Percentiles rank a stretch among this genome's conserved stretches.
Conservation (phyloP, 2,888 invertebrate species). For the Macrophya alboannulata region DNA sequence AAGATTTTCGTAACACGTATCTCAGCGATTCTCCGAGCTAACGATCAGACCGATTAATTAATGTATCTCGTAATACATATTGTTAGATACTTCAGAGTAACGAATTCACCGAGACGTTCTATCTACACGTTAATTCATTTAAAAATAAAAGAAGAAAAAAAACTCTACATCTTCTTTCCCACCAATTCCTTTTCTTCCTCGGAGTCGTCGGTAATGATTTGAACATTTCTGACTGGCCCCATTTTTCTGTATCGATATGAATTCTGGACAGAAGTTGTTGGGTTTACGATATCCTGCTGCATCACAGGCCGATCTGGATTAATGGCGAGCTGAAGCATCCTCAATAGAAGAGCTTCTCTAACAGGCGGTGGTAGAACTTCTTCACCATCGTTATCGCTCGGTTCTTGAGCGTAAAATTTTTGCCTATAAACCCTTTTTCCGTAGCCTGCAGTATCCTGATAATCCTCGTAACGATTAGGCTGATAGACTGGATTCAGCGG, state of each 20-base stretch:
- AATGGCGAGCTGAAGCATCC: slow-evolving; percentile 88
- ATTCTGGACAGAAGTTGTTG: slow-evolving; percentile 76
- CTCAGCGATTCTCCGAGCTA: background rate
- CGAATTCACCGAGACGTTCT: background rate
- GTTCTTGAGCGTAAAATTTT: slow-evolving; percentile 73
- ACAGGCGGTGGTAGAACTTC: slow-evolving; percentile 87
- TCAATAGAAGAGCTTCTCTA: slow-evolving; percentile 86
- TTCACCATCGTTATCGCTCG: slow-evolving; percentile 79
- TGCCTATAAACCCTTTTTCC: slow-evolving; percentile 76
- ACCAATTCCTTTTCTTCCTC: slow-evolving; percentile 64
- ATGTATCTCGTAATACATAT: background rate
- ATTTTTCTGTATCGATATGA: slow-evolving; percentile 78
- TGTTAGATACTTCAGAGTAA: background rate
- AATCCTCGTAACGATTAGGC: slow-evolving; percentile 74
- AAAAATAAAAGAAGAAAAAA: background rate
- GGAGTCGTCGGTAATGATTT: slow-evolving; percentile 86
- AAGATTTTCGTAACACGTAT: slow-evolving; percentile 14
- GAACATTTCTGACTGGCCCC: slow-evolving; percentile 86
- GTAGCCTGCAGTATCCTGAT: slow-evolving; percentile 72
- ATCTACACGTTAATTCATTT: background rate
- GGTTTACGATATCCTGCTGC: slow-evolving; percentile 66
- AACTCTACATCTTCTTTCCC: slow-evolving; percentile 27
- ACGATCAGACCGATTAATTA: background rate
- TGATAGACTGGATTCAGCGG: slow-evolving; percentile 72
- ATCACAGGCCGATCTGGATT: slow-evolving; percentile 81